Conservation (phyloP, 2,888 invertebrate genomes). For the Unio pictorum region DNA sequence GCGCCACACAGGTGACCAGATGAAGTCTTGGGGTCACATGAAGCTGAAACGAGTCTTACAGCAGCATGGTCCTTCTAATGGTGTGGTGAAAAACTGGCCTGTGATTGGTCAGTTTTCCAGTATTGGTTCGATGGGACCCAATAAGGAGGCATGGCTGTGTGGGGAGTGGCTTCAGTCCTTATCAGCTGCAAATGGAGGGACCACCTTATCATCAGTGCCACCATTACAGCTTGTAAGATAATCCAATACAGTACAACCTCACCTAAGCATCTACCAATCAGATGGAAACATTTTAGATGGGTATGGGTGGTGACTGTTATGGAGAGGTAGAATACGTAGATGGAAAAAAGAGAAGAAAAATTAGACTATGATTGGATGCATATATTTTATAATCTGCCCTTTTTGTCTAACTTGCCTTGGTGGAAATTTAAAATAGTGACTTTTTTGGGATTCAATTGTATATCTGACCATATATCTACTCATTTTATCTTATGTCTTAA, state of each 20-base stretch:
- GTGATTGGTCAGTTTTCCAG: slow-evolving; percentile 92
- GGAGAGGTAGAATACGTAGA: no score
- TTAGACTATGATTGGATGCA: no score
- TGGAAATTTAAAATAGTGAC: no score
- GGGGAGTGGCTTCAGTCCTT: slow-evolving; percentile 81
- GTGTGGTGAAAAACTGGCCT: slow-evolving; percentile 77
- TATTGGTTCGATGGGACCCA: slow-evolving; percentile 86
- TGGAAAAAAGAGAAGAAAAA: no score
- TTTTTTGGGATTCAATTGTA: no score
- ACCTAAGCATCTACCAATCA: neutral
- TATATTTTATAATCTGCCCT: no score
- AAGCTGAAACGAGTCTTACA: slow-evolving; percentile 77
- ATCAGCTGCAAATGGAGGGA: slow-evolving; percentile 39
- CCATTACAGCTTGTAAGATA: slow-evolving; percentile 58
- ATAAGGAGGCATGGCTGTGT: slow-evolving; percentile 80
- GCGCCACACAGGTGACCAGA: slow-evolving; percentile 78
- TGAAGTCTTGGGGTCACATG: slow-evolving; percentile 77
- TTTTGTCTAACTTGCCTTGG: no score
- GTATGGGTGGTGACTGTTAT: no score
- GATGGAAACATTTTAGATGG: no score
- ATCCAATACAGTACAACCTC: neutral
- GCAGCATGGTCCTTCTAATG: slow-evolving; percentile 76
- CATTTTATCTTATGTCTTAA: no score
- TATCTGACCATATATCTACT: no score
- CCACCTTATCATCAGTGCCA: slow-evolving; percentile 21